phyloP scores from a whole-genome alignment of 2,113 vertebrate species.

The Casuarius casuarius region DNA sequence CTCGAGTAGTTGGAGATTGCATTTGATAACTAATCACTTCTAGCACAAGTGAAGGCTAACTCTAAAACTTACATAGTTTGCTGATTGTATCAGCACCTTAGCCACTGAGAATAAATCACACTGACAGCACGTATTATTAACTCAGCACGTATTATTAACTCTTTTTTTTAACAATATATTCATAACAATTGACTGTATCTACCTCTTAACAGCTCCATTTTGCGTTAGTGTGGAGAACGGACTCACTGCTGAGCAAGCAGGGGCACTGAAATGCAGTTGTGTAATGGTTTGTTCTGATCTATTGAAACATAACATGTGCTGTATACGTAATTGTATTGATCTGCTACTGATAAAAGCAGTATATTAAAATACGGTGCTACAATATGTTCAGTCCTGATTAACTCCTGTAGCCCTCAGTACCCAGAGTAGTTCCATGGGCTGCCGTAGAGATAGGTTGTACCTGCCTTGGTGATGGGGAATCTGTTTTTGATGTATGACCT shows the following conservation, averaged over 20 bases:
- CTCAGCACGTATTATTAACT: constrained; percentile 5
- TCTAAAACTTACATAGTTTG: neutral
- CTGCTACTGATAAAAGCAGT: neutral
- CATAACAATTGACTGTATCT: constrained; percentile 22
- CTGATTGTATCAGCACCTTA: neutral
- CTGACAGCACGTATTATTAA: constrained; percentile 7
- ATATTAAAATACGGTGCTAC: neutral
- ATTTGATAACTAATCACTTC: constrained; percentile 18
- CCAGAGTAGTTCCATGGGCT: neutral
- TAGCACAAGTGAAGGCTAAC: neutral
- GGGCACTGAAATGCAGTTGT: neutral
- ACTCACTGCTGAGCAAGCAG: neutral
- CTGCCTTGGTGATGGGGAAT: neutral
- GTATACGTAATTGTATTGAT: neutral
- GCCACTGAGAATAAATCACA: neutral
- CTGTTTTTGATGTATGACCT: neutral
- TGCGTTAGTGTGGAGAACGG: neutral
- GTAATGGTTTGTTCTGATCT: neutral
- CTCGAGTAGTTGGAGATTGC: neutral
- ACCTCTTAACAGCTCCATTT: constrained; percentile 4
- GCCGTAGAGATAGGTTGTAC: neutral
- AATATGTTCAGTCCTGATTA: neutral
- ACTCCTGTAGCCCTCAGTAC: neutral
- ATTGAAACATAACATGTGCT: neutral
- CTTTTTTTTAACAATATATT: neutral